These are phyloP conservation scores for Halichondria panicea DNA, from an alignment of 37 sponge, comb jelly and placozoan genomes.

Conservation along the genomic window DNA sequence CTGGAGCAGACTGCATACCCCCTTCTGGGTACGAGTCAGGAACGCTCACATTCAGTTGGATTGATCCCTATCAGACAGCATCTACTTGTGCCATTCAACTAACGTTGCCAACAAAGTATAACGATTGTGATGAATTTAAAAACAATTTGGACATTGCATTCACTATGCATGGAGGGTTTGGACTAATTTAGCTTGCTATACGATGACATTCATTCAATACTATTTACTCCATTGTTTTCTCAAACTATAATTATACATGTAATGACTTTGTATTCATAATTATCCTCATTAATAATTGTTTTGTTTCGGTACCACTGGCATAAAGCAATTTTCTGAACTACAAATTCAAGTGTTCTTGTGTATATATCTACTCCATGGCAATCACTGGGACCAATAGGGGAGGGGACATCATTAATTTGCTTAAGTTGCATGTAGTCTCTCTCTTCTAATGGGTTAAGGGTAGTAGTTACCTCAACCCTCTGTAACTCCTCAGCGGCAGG, in stretches of 20 bases:
- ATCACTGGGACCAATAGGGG: conserved; percentile 1
- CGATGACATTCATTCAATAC: neutral
- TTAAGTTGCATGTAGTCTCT: neutral
- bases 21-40: conserved; percentile 7
- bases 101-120: conserved; percentile 34
- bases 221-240: neutral
- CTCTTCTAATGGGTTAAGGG: conserved; percentile 4
- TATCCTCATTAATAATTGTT: neutral
- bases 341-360: neutral
- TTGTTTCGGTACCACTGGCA: neutral
- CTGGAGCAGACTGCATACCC: conserved; percentile 21
- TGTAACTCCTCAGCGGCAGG: neutral
- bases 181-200: neutral
- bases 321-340: neutral
- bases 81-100: conserved; percentile 35
- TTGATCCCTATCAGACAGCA: conserved; percentile 18
- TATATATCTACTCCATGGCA: conserved; percentile 13
- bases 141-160: neutral
- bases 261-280: neutral
- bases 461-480: neutral
- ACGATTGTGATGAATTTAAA: conserved; percentile 21
- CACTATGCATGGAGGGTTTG: conserved; percentile 23
- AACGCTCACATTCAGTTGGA: neutral
- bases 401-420: neutral
- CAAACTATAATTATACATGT: neutral